These are phyloP conservation scores for Euproctis similis DNA, from an alignment of 2,888 invertebrate genomes.

Conservation along the genomic window DNA sequence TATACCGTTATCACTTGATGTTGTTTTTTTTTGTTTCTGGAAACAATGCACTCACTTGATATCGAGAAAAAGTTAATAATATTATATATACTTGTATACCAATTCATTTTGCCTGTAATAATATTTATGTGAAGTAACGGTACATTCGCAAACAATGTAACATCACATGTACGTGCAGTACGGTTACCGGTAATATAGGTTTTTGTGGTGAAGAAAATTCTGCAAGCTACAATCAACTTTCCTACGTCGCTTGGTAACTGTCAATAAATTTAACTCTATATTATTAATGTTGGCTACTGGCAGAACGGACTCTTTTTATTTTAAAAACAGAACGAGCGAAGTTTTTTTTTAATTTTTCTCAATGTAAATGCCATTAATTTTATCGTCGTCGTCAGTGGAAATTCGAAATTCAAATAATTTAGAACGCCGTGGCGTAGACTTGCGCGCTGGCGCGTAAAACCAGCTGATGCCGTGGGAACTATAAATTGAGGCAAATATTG, in stretches of 20 bases:
- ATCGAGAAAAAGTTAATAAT: slow-evolving; percentile 2
- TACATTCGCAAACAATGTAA: slow-evolving; percentile 21
- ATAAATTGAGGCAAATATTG: slow-evolving; percentile 32
- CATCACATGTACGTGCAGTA: slow-evolving; percentile 20
- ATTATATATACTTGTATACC: slow-evolving; percentile 8
- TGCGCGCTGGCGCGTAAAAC: slow-evolving; percentile 56
- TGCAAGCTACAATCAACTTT: slow-evolving; percentile 34
- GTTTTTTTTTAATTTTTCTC: no score
- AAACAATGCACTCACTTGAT: slow-evolving; percentile 7
- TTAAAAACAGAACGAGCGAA: slow-evolving; percentile 11
- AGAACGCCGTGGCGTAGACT: no score
- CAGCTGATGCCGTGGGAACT: slow-evolving; percentile 69
- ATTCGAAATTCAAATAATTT: no score
- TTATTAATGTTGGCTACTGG: slow-evolving; percentile 32
- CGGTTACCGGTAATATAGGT: slow-evolving; percentile 32
- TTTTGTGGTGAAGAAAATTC: slow-evolving; percentile 50
- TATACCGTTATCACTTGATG: slow-evolving; percentile 20
- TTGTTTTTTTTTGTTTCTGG: slow-evolving; percentile 13
- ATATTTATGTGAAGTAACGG: slow-evolving; percentile 14
- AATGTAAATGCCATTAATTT: no score
- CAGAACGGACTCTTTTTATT: slow-evolving; percentile 12
- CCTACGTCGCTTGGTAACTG: slow-evolving; percentile 39
- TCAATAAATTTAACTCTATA: slow-evolving; percentile 50
- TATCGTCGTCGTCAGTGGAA: no score
- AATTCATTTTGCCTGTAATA: no score